Base-by-base conservation (phyloP, 2,797 vertebrate genomes). In the Psittacula echo region DNA sequence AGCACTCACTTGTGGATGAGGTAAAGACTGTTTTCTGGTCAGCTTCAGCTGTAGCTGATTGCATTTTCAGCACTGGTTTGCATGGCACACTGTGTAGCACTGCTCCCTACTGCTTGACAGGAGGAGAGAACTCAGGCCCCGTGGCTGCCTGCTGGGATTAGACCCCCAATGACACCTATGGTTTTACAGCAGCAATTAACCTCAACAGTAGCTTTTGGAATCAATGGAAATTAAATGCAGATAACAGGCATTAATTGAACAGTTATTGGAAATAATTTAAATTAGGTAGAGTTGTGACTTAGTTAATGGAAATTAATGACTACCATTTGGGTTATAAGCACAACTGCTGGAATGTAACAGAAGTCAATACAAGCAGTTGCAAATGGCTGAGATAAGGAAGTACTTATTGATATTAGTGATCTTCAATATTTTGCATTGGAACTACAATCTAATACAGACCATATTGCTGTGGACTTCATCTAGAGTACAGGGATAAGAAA, bases 371-470 rank as follows among this genome's bases (percentile, higher is more conserved):
- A 24, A 75, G 91, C 87, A 56, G 90, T 78, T 95, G 76, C 76
- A 85, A 96, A 86, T 50, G 89, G 74, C 44, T 87, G 92, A 65
- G 91, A 85, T 88, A 88, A 91, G 93, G 84, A 95, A 91, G 75
- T 78, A 78, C 30, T 92, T 97, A 96, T 94, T 95, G 96, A 97
- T 92, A 81, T 94, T 95, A 97, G 85, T 90, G 94, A 96, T 97
- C 94, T 95, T 96, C 95, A 80, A 87, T 96, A 92, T 94, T 94
- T 93, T 73, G 81, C 70, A 29, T 73, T 65, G 77, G 79, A 93
- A 84, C 44, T 44, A 41, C 41, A 41, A 71, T 80, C 58, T 78
- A 56, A 81, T 68, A 47, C 50, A 67, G 84, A 73, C 71, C 62
- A 3, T 7, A 14, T 67, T 88, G 65, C 90, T 62, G 60, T 22